Evolutionary conservation across 2,113 vertebrate species (phyloP), one percentile per base, ranked within the genome.

Genomic region (Columba livia): DNA sequence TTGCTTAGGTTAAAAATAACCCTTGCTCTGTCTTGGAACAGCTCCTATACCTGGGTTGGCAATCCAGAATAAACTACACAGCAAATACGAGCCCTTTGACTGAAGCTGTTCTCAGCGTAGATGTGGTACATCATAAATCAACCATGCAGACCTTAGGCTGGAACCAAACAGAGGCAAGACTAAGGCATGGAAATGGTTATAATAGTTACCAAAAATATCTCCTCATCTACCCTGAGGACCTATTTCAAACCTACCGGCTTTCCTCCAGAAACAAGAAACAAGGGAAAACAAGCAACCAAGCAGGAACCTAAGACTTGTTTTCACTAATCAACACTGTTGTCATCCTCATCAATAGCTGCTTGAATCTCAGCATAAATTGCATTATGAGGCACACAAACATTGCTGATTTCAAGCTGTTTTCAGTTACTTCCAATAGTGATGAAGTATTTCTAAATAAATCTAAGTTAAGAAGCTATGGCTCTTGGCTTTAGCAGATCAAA

Each of bases 331-430:
- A 36, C 79, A 25, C 80, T 84, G 81, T 62, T 90, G 82, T 90
- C 81, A 69, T 75, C 85, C 65, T 88, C 90, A 93, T 88, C 95
- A 95, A 88, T 53, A 81, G 85, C 66, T 48, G 29, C 65, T 80
- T 32, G 48, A 86, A 71, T 83, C 72, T 83, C 88, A 90, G 83
- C 92, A 92, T 69, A 94, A 94, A 95, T 6, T 86, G 79, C 85
- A 78, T 92, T 83, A 83, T 65, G 51, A 95, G 57, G 64, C 67
- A 95, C 64, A 93, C 65, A 96, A 89, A 88, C 88, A 80, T 40
- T 71, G 79, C 85, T 90, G 79, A 88, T 94, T 95, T 92, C 82
- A 86, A 88, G 72, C 85, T 92, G 42, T 32, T 90, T 73, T 54
- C 85, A 56, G 58, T 64, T 38, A 18, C 82, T 87, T 77, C 64